Evolutionary conservation across 2,888 invertebrate genomes (phyloP).

Genomic region (Nasonovia ribisnigri): DNA sequence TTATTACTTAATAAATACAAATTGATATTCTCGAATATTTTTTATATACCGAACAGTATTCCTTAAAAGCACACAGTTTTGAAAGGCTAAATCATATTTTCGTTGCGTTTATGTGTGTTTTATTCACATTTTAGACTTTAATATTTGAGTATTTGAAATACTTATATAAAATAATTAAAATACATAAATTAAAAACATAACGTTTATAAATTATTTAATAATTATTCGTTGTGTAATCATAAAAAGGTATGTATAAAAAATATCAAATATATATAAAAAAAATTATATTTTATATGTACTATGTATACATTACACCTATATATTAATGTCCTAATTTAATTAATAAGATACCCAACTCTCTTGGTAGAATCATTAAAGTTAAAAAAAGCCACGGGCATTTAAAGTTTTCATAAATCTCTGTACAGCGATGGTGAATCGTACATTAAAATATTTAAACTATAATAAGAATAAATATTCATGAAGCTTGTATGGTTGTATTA

Average conservation of each 20-base stretch:
- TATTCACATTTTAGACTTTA: background rate
- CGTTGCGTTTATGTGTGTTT: background rate
- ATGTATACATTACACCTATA: background rate
- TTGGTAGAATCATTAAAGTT: conserved; percentile 20
- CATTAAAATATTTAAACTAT: conserved; percentile 42
- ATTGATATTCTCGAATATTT: background rate
- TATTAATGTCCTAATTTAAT: conserved; percentile 1
- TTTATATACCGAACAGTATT: background rate
- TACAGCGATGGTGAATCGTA: background rate
- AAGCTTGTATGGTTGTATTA: background rate
- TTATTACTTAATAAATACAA: background rate
- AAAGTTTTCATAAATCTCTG: conserved; percentile 38
- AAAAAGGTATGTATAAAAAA: background rate
- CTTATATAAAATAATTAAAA: conserved; percentile 6
- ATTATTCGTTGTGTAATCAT: background rate
- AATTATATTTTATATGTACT: too few relatives aligned
- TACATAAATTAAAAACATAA: background rate
- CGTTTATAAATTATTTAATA: background rate
- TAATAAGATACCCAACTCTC: background rate
- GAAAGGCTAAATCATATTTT: background rate
- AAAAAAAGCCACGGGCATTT: conserved; percentile 30
- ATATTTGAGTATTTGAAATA: background rate
- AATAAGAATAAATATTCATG: conserved; percentile 59
- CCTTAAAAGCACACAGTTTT: background rate
- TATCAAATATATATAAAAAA: too few relatives aligned